phyloP scores from a whole-genome alignment of 1,140 invertebrate species.

The Uloborus diversus region DNA sequence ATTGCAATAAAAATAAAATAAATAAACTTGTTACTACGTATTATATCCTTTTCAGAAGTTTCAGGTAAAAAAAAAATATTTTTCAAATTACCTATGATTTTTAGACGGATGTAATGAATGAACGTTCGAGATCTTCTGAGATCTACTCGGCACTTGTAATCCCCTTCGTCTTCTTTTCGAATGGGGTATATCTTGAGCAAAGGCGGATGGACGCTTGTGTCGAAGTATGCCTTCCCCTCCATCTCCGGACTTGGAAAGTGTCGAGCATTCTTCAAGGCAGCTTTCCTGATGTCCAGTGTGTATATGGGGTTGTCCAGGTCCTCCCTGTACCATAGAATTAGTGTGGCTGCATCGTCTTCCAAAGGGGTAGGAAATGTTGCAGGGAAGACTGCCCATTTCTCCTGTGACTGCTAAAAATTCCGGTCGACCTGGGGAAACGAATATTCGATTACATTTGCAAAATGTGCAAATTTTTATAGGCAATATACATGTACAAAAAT shows the following conservation, averaged over 20 bases:
- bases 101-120: constrained; percentile 41
- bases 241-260: constrained; percentile 42
- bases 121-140: constrained; percentile 86
- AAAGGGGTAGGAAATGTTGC: constrained; percentile 80
- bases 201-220: constrained; percentile 68
- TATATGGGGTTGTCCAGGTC: constrained; percentile 56
- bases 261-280: constrained; percentile 13
- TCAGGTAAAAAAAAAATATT: no score
- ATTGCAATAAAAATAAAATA: no score
- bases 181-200: constrained; percentile 81
- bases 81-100: constrained; percentile 59
- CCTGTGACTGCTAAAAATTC: constrained; percentile 73
- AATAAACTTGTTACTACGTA: no score
- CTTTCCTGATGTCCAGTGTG: constrained; percentile 57
- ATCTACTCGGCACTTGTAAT: constrained; percentile 89
- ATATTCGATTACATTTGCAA: no score
- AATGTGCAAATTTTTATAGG: no score
- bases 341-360: constrained; percentile 76
- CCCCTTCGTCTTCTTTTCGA: constrained; percentile 81
- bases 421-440: no score
- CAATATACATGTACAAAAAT: no score
- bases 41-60: no score
- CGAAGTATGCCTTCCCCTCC: constrained; percentile 50
- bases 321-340: constrained; percentile 87
- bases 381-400: constrained; percentile 78